Base-by-base conservation (phyloP, 2,113 vertebrate genomes). In the Lophotis ruficrista region DNA sequence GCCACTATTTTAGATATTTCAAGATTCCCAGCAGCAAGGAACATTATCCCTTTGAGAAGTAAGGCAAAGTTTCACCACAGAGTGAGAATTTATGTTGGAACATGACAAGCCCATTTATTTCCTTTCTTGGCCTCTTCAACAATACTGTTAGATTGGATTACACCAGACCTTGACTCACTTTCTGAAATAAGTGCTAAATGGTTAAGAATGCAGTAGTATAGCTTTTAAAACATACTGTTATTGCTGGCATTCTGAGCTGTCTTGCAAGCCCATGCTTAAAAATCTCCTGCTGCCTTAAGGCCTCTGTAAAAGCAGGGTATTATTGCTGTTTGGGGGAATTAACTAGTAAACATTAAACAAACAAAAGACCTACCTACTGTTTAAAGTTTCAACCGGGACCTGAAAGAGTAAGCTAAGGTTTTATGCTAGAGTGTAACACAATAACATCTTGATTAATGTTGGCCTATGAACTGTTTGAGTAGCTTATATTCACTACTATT, bases 391-490 rank as follows among this genome's bases (percentile, higher is more conserved):
- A 66, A 1, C 69, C 41, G 81, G 85, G 81, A 69, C 61, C 61
- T 4, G 1, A 64, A 94, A 76, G 72, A 25, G 30, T 79, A 91
- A 94, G 72, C 43, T 91, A 60, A 71, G 38, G 33, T 47, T 95
- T 95, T 92, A 70, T 83, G 6, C 43, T 45, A 7, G 28, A 58
- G n/a, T 53, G 57, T 57, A 76, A 70, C 35, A 89, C 38, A 89
- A 37, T 92, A 93, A 76, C 53, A 69, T 91, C 41, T 61, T 85
- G 95, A 82, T 95, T 95, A 94, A 72, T 89, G 45, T 72, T 92
- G 77, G n/a, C 86, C 68, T 82, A n/a, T 83, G 77, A 87, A 57
- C 69, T 78, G 14, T 87, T 81, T 83, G 72, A 31, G 47, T 93
- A 89, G 45, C 41, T 89, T 76, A 64, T 81, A 90, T 88, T 71